phyloP scores from a whole-genome alignment of 2,888 invertebrate species.

The Noctua pronuba region DNA sequence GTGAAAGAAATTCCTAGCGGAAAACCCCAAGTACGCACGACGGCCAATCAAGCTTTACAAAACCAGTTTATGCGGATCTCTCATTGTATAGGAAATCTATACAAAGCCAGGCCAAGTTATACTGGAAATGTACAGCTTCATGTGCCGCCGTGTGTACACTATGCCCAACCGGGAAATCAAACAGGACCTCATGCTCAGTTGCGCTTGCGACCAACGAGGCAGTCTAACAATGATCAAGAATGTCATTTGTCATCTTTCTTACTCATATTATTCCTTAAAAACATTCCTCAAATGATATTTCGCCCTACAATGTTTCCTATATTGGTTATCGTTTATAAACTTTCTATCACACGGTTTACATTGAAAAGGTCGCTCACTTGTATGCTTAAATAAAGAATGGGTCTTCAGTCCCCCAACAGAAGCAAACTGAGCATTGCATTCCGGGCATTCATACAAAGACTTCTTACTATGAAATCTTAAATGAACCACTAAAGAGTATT shows the following conservation, averaged over 20 bases:
- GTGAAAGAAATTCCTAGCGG: neutral
- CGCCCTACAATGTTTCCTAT: conserved; percentile 31
- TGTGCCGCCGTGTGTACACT: no score
- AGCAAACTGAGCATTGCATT: conserved; percentile 23
- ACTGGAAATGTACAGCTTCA: no score
- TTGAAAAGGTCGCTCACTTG: conserved; percentile 40
- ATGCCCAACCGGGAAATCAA: neutral
- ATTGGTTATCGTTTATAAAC: conserved; percentile 47
- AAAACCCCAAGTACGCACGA: neutral
- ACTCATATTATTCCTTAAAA: conserved; percentile 12
- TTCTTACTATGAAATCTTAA: conserved; percentile 59
- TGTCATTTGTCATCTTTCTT: neutral
- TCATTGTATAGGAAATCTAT: no score
- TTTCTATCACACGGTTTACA: conserved; percentile 40
- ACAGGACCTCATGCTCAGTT: neutral
- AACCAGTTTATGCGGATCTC: no score
- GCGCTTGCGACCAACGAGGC: neutral
- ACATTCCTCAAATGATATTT: conserved; percentile 53
- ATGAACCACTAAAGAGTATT: conserved; percentile 51
- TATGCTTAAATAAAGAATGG: conserved; percentile 46
- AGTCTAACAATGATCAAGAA: neutral
- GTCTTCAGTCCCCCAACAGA: conserved; percentile 2
- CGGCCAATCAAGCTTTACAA: no score
- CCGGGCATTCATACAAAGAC: conserved; percentile 58
- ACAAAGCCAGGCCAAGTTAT: no score